Conservation (phyloP, 1,140 invertebrate species). For the Drosophila rufa region DNA sequence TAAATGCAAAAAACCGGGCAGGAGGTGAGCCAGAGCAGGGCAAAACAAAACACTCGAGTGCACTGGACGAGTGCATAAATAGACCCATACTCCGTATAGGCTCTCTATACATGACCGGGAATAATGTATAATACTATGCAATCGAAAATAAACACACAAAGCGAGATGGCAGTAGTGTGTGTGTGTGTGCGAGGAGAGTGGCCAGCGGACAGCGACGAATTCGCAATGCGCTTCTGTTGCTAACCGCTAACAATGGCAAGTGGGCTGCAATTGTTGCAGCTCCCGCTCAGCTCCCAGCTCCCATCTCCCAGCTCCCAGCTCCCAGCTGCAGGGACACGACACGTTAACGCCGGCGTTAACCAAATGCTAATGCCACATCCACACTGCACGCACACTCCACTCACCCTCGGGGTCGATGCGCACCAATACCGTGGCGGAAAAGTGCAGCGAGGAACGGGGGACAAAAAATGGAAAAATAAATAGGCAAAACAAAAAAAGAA, state of each 20-base stretch:
- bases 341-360: constrained; percentile 71
- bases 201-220: constrained; percentile 1
- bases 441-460: constrained; percentile 18
- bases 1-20: constrained; percentile 43
- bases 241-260: constrained; percentile 69
- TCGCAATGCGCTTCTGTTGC: constrained; percentile 55
- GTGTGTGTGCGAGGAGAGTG: constrained; percentile 32
- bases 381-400: constrained; percentile 14
- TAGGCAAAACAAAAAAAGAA: constrained; percentile 74
- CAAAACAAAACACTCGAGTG: constrained; percentile 76
- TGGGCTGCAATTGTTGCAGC: constrained; percentile 54
- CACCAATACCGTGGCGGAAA: constrained; percentile 68
- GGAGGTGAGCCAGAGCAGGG: constrained; percentile 31
- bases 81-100: constrained; percentile 27
- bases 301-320: too few relatives aligned
- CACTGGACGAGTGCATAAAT: constrained; percentile 75
- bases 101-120: constrained; percentile 40
- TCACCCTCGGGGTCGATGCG: constrained; percentile 29
- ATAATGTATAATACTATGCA: constrained; percentile 72
- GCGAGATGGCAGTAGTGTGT: constrained; percentile 40
- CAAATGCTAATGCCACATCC: constrained; percentile 80
- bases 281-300: not conserved
- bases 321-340: constrained; percentile 15
- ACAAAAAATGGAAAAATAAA: constrained; percentile 61
- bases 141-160: constrained; percentile 70